Evolutionary conservation across 2,113 vertebrate species (phyloP), one percentile per base, ranked within the genome.

Genomic region (Chascanopsetta lugubris): DNA sequence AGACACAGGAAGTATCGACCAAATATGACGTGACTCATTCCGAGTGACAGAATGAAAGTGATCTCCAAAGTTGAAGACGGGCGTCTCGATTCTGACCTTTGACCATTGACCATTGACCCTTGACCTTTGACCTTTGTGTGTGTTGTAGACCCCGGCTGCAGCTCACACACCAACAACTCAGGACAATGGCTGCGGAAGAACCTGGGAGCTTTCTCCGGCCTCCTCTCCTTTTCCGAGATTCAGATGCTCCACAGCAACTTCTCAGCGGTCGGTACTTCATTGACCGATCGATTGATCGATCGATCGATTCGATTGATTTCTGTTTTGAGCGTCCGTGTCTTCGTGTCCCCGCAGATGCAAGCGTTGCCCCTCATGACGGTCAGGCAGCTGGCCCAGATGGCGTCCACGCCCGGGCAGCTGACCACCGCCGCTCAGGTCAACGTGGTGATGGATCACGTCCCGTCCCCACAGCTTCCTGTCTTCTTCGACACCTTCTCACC

Each of bases 131-230:
- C 61, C 25, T 63, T 10, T 46, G 18, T 47, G 17, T 50, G 8
- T 74, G n/a, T 5, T 63, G 29, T 53, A 92, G 89, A 87, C 51
- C 36, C 71, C 8, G 29, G 69, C 68, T 93, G 92, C 68, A 83
- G 61, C 3, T 25, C 9, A 1, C 1, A 47, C 36, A 69, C n/a
- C 1, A 15, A 5, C 50, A 83, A 36, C 70, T 89, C 75, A n/a
- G 51, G 27, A 47, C 72, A 86, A 20, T 93, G 92, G 92, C 64
- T 93, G 61, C 67, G 50, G 49, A 68, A 8, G 36, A 92, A 93
- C 77, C 36, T 91, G 27, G 89, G 90, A 49, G 51, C 29, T 2
- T 93, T 93, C 75, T 69, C 71, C 12, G n/a, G 0, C 8, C 25
- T 90, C 2, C 38, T 53, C 24, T 60, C 85, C 7, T 32, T 91